Base-by-base conservation (phyloP, 2,888 invertebrate species). In the Oeneis ivallda region DNA sequence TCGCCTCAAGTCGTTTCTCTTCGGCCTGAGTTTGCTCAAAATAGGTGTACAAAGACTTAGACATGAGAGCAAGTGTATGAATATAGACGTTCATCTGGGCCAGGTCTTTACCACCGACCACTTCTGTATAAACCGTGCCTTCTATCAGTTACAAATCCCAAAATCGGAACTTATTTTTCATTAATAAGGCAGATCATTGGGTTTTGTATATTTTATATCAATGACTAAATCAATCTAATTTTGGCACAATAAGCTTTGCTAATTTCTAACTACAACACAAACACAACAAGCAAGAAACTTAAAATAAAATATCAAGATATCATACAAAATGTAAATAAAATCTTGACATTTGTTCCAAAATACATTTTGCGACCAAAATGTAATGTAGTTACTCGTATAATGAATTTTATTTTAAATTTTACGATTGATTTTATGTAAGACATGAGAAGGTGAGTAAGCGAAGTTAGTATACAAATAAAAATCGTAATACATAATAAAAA, bases 381-480 rank as follows among this genome's bases (percentile, higher is more conserved):
- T 3, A 37, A 37, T n/a, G 37, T 37, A 37, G n/a, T n/a, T n/a
- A n/a, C n/a, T n/a, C 37, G 7, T 37, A 37, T 7, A 37, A 49
- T 41, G n/a, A 7, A 32, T 6, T 8, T 32, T n/a, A 2, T n/a
- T 52, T n/a, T 4, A 32, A 1, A 52, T 11, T 7, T 32, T 13
- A 52, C 6, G 13, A 11, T 52, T n/a, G 52, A 13, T 1, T 32
- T 7, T 2, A 52, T 52, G 11, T n/a, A n/a, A 50, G n/a, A 53
- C n/a, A n/a, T 54, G 10, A 11, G 5, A 57, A n/a, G 9, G 3
- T 57, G 5, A 37, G 11, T 53, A 43, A 17, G n/a, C n/a, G n/a
- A n/a, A n/a, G 54, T 19, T 52, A 39, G n/a, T 62, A 32, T 41
- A 52, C 7, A 37, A 45, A 66, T 37, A n/a, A 50, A 54, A 65